Evolutionary conservation across 2,888 invertebrate species (phyloP).

Genomic region (Aphrophora alni): DNA sequence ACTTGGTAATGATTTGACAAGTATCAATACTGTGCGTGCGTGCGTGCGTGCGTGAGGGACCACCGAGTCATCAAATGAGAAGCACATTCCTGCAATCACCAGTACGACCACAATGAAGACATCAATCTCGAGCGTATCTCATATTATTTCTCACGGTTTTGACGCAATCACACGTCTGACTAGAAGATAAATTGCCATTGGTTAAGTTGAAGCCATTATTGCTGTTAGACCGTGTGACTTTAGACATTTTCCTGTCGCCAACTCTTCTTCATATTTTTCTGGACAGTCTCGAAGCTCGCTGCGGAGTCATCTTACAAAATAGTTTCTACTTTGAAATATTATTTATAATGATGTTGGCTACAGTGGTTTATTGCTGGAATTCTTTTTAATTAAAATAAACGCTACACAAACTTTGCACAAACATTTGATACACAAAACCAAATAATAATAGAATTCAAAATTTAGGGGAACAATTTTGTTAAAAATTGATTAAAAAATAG

Average conservation of each 20-base stretch:
- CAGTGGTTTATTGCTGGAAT: too few species aligned
- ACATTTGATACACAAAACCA: too few species aligned
- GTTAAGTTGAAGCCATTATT: neutral
- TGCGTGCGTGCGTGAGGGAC: neutral
- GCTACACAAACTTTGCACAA: too few species aligned
- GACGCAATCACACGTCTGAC: neutral
- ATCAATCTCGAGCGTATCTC: neutral
- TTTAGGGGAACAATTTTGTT: too few species aligned
- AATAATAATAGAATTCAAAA: too few species aligned
- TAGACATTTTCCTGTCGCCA: neutral
- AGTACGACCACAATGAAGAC: neutral
- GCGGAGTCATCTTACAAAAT: too few species aligned
- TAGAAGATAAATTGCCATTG: neutral
- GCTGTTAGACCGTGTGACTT: neutral
- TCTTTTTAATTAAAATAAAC: too few species aligned
- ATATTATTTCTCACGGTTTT: conserved; percentile 6
- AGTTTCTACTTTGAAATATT: too few species aligned
- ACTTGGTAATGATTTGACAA: neutral
- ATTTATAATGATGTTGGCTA: too few species aligned
- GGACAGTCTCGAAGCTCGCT: too few species aligned
- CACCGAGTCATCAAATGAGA: neutral
- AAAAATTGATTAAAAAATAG: too few species aligned
- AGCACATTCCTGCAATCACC: neutral
- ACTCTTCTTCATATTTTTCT: too few species aligned
- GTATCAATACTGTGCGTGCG: neutral